Evolutionary conservation across 2,888 invertebrate genomes (phyloP).

Genomic region (Hemistola chrysoprasaria): DNA sequence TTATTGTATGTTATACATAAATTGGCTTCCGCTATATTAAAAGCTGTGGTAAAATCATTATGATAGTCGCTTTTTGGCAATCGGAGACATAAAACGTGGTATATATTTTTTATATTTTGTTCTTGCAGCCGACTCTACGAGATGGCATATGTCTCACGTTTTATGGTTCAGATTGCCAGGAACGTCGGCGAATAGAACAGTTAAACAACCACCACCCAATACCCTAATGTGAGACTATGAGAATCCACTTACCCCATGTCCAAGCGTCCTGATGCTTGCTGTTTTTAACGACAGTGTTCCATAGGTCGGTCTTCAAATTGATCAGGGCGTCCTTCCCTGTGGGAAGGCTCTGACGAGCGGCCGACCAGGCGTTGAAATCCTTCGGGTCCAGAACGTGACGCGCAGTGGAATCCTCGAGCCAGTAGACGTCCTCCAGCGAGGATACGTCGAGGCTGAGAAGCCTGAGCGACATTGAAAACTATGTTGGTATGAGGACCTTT

Average conservation of each 20-base stretch:
- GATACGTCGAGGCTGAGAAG: conserved; percentile 90
- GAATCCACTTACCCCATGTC: conserved; percentile 89
- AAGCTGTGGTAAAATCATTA: too few species aligned
- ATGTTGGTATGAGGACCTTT: neutral
- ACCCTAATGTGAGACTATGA: too few species aligned
- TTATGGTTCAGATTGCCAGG: too few species aligned
- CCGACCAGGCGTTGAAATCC: conserved; percentile 90
- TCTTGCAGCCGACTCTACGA: too few species aligned
- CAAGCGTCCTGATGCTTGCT: conserved; percentile 94
- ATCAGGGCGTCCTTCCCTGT: conserved; percentile 91
- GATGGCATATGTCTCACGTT: too few species aligned
- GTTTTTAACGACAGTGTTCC: conserved; percentile 93
- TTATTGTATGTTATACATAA: too few species aligned
- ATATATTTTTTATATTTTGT: too few species aligned
- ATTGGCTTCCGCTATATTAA: too few species aligned
- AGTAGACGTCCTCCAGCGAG: conserved; percentile 94
- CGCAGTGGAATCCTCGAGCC: conserved; percentile 92
- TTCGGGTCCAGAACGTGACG: conserved; percentile 88
- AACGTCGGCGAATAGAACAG: too few species aligned
- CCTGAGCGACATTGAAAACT: conserved; percentile 53
- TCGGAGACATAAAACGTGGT: too few species aligned
- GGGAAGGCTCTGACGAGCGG: conserved; percentile 90
- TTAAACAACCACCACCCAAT: neutral
- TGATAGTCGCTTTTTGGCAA: too few species aligned
- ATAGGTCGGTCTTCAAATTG: conserved; percentile 89